Evolutionary conservation across 2,888 invertebrate genomes (phyloP).

Genomic region (Monochamus alternatus): DNA sequence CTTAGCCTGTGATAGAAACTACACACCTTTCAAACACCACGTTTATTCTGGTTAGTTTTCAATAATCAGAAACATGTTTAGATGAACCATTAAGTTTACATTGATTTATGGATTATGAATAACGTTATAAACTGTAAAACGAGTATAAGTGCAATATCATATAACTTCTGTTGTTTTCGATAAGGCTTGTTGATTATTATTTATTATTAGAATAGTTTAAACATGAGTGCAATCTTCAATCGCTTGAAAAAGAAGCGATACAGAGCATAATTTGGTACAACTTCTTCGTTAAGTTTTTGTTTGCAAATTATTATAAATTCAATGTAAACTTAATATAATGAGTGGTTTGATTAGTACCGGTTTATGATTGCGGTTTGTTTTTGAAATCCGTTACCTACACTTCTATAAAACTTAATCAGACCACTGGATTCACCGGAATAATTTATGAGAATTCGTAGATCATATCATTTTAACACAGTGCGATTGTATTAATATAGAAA

Average conservation of each 20-base stretch:
- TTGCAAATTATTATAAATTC: conserved; percentile 50
- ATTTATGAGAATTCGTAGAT: conserved; percentile 39
- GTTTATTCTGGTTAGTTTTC: conserved; percentile 50
- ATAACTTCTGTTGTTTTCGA: conserved; percentile 24
- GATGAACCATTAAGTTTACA: conserved; percentile 50
- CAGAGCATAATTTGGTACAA: conserved; percentile 68
- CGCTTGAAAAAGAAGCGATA: conserved; percentile 54
- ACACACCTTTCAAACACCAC: conserved; percentile 50
- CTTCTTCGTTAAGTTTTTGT: conserved; percentile 60
- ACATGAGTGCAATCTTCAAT: conserved; percentile 59
- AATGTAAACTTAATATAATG: conserved; percentile 22
- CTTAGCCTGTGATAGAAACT: conserved; percentile 69
- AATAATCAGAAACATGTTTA: conserved; percentile 39
- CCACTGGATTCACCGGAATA: conserved; percentile 14
- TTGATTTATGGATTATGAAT: conserved; percentile 42
- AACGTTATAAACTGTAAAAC: conserved; percentile 13
- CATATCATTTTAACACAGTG: conserved; percentile 56
- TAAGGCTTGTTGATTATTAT: conserved; percentile 41
- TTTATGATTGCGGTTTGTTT: conserved; percentile 10
- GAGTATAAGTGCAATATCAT: conserved; percentile 29
- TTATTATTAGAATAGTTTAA: conserved; percentile 41
- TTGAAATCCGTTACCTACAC: conserved; percentile 9
- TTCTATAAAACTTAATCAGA: conserved; percentile 19
- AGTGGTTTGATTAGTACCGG: conserved; percentile 25
- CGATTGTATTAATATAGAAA: conserved; percentile 48